phyloP scores from a whole-genome alignment of 2,888 invertebrate genomes.

The Phaedon cochleariae region DNA sequence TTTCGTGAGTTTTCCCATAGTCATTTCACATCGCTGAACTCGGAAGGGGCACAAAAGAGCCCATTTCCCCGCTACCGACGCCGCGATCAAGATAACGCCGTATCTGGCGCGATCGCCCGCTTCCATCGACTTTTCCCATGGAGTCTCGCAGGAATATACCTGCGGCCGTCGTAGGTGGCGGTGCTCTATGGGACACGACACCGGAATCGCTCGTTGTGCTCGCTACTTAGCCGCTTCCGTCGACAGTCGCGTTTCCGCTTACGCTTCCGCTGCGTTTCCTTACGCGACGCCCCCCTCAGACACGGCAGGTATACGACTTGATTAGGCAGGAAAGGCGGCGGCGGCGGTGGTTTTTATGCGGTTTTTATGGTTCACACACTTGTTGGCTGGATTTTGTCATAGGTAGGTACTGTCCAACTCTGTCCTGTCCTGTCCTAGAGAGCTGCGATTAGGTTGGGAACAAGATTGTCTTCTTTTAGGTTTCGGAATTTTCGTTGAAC shows the following conservation, averaged over 20 bases:
- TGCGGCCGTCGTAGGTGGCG: conserved; percentile 35
- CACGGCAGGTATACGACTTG: conserved; percentile 46
- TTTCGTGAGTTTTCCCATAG: not conserved
- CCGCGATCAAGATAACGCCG: conserved; percentile 40
- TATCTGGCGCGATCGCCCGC: conserved; percentile 43
- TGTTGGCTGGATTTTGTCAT: too few relatives aligned
- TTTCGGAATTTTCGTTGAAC: too few relatives aligned
- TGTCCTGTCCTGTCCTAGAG: too few relatives aligned
- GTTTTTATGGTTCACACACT: too few relatives aligned
- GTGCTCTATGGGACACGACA: conserved; percentile 57
- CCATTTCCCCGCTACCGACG: conserved; percentile 26
- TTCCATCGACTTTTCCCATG: conserved; percentile 51
- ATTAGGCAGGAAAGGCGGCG: not conserved
- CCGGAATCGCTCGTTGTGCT: conserved; percentile 63
- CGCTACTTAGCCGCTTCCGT: conserved; percentile 63
- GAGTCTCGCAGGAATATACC: conserved; percentile 48
- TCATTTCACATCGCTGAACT: conserved; percentile 14
- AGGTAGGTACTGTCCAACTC: too few relatives aligned
- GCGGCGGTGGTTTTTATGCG: too few relatives aligned
- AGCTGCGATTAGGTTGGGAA: too few relatives aligned
- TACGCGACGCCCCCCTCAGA: conserved; percentile 43
- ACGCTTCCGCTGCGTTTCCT: conserved; percentile 60
- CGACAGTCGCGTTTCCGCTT: conserved; percentile 61
- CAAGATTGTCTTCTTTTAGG: too few relatives aligned
- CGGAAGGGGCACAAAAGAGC: conserved; percentile 29